phyloP scores from a whole-genome alignment of 1,140 invertebrate species.

The Vanessa atalanta region DNA sequence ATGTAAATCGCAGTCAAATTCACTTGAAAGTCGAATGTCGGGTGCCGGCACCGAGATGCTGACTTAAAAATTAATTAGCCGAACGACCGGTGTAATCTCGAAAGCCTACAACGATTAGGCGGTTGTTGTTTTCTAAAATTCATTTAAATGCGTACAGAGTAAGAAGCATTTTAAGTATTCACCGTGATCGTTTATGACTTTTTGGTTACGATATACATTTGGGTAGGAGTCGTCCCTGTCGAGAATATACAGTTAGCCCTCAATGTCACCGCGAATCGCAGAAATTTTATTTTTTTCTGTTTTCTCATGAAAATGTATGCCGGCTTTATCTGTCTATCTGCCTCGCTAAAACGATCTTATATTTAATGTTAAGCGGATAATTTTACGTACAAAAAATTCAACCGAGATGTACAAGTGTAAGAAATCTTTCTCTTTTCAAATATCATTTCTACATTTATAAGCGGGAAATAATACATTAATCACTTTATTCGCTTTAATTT shows the following conservation, averaged over 20 bases:
- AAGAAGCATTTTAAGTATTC: constrained; percentile 49
- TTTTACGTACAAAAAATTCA: constrained; percentile 62
- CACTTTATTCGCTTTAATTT: constrained; percentile 44
- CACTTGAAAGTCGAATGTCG: constrained; percentile 62
- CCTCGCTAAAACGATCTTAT: constrained; percentile 67
- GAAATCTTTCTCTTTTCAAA: constrained; percentile 48
- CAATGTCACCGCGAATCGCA: constrained; percentile 59
- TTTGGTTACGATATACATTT: constrained; percentile 37
- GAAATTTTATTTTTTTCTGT: constrained; percentile 53
- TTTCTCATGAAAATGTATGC: constrained; percentile 72
- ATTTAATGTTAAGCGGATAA: constrained; percentile 71
- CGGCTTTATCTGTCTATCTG: constrained; percentile 70
- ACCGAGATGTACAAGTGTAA: constrained; percentile 51
- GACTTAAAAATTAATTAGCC: constrained; percentile 82
- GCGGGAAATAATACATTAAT: constrained; percentile 48
- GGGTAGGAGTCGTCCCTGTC: constrained; percentile 53
- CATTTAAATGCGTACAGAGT: constrained; percentile 46
- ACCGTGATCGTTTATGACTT: constrained; percentile 46
- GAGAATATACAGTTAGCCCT: constrained; percentile 58
- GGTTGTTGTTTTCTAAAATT: constrained; percentile 60
- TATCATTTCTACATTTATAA: constrained; percentile 60
- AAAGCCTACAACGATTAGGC: constrained; percentile 66
- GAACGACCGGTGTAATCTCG: constrained; percentile 80
- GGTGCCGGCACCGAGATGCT: constrained; percentile 60
- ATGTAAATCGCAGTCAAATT: constrained; percentile 72